Conservation (phyloP, 2,888 invertebrate genomes). For the Euzophera pinguis region DNA sequence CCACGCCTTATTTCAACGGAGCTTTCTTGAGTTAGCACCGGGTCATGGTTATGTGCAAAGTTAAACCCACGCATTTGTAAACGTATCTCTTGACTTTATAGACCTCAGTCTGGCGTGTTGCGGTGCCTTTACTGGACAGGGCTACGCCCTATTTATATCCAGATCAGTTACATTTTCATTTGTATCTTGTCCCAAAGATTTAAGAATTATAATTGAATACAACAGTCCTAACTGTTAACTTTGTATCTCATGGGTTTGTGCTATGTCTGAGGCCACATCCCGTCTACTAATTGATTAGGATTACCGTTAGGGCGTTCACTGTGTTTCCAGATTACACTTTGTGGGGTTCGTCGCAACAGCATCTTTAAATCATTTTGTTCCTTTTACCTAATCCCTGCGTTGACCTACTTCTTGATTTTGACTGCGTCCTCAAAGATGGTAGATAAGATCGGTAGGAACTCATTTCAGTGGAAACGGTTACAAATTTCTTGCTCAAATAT, state of each 20-base stretch:
- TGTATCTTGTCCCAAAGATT: neutral
- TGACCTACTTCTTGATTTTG: constrained; percentile 46
- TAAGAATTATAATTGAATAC: constrained; percentile 7
- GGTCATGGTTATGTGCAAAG: constrained; percentile 8
- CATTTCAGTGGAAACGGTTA: constrained; percentile 25
- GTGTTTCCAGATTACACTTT: constrained; percentile 64
- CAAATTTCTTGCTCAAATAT: constrained; percentile 21
- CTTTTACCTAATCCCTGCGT: constrained; percentile 51
- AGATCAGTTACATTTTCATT: neutral
- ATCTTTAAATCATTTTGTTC: constrained; percentile 45
- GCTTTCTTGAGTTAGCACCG: constrained; percentile 13
- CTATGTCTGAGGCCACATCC: constrained; percentile 52
- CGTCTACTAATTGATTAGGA: constrained; percentile 71
- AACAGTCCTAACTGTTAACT: constrained; percentile 3
- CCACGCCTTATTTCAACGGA: constrained; percentile 13
- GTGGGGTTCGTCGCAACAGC: constrained; percentile 31
- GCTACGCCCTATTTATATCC: constrained; percentile 9
- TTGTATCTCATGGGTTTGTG: constrained; percentile 37
- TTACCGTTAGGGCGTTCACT: constrained; percentile 48
- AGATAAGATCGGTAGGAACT: constrained; percentile 40
- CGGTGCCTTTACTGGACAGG: constrained; percentile 11
- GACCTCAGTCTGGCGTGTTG: constrained; percentile 12
- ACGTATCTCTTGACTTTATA: constrained; percentile 19
- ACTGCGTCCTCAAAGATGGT: constrained; percentile 42
- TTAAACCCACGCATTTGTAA: constrained; percentile 19